phyloP scores from a whole-genome alignment of 2,888 invertebrate genomes.

The Lapara coniferarum region DNA sequence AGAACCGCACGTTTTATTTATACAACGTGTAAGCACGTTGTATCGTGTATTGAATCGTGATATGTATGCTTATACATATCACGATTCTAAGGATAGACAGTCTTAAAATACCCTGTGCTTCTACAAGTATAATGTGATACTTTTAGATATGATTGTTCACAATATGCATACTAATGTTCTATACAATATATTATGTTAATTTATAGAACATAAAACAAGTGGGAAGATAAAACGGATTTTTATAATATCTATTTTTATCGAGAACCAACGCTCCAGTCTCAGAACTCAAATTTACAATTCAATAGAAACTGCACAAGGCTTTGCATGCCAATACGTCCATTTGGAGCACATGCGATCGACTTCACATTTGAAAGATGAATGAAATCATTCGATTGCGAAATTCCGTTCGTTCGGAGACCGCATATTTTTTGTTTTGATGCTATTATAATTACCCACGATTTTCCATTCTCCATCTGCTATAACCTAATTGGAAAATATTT shows the following conservation, averaged over 20 bases:
- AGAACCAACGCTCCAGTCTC: slow-evolving; percentile 66
- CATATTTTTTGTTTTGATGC: slow-evolving; percentile 28
- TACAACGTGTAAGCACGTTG: too few species aligned
- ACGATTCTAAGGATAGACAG: too few species aligned
- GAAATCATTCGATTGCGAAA: slow-evolving; percentile 74
- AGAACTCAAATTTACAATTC: slow-evolving; percentile 80
- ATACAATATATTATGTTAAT: slow-evolving; percentile 7
- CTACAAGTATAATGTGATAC: too few species aligned
- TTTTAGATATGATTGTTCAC: background rate
- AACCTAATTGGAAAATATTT: slow-evolving; percentile 31
- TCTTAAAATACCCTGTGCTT: too few species aligned
- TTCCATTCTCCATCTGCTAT: slow-evolving; percentile 43
- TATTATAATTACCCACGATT: slow-evolving; percentile 4
- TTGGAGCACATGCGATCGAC: slow-evolving; percentile 77
- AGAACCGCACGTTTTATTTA: background rate
- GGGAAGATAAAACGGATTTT: slow-evolving; percentile 43
- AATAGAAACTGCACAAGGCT: slow-evolving; percentile 79
- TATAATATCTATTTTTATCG: slow-evolving; percentile 59
- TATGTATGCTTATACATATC: too few species aligned
- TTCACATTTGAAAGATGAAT: slow-evolving; percentile 77
- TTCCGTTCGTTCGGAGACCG: slow-evolving; percentile 55
- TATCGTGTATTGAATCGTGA: too few species aligned
- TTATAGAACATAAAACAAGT: slow-evolving; percentile 25
- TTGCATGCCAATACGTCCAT: slow-evolving; percentile 81
- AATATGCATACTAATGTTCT: background rate